phyloP scores from a whole-genome alignment of 1,140 invertebrate genomes.

The Drosophila subpulchrella region DNA sequence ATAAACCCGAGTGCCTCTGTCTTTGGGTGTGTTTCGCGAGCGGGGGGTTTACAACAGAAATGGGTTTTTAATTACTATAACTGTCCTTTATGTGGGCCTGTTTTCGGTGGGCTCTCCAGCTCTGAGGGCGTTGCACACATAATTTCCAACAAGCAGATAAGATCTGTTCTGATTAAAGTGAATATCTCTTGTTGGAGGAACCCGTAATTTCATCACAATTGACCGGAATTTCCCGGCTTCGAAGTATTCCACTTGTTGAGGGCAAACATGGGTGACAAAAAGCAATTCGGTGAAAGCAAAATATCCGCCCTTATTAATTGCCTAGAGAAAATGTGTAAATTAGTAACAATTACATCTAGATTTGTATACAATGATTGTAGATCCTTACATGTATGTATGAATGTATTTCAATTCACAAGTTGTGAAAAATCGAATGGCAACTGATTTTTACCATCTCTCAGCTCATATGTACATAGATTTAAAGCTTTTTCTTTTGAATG shows the following conservation, averaged over 20 bases:
- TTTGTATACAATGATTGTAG: neutral
- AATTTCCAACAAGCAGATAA: slow-evolving; percentile 52
- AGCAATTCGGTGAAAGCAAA: neutral
- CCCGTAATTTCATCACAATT: slow-evolving; percentile 34
- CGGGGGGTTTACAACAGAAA: slow-evolving; percentile 54
- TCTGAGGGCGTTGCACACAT: slow-evolving; percentile 47
- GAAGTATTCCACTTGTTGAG: slow-evolving; percentile 13
- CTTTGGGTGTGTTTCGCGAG: slow-evolving; percentile 1
- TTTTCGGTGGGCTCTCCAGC: slow-evolving; percentile 10
- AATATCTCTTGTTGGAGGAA: slow-evolving; percentile 6
- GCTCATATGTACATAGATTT: no score
- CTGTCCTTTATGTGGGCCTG: slow-evolving; percentile 48
- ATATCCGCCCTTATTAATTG: neutral
- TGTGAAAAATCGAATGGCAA: no score
- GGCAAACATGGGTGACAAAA: neutral
- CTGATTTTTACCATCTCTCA: no score
- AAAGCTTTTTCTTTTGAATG: no score
- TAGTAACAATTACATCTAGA: neutral
- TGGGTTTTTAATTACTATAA: slow-evolving; percentile 67
- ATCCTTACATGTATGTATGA: no score
- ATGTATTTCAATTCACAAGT: no score
- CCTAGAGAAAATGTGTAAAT: neutral
- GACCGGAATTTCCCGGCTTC: slow-evolving; percentile 9
- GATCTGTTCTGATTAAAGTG: slow-evolving; percentile 52
- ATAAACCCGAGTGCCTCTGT: slow-evolving; percentile 42